phyloP scores from a whole-genome alignment of 2,797 vertebrate genomes.

The Enteromius viviparus region DNA sequence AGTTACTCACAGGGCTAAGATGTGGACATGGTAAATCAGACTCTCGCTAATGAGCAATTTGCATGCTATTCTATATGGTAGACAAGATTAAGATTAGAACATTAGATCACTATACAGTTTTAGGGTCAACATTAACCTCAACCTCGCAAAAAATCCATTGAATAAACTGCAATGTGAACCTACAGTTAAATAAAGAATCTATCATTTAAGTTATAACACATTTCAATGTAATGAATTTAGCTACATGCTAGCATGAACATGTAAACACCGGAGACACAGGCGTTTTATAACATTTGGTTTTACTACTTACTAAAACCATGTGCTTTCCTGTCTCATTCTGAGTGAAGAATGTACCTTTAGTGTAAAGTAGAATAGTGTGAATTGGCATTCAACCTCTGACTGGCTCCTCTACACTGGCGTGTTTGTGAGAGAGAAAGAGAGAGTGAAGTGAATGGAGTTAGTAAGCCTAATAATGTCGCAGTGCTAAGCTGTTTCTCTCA shows the following conservation, averaged over 20 bases:
- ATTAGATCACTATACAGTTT: not conserved
- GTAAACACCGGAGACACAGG: not conserved
- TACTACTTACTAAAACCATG: not conserved
- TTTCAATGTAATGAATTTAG: not conserved
- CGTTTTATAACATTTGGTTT: not conserved
- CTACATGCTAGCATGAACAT: not conserved
- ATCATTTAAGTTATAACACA: not conserved
- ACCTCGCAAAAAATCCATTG: not conserved
- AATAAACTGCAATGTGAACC: not conserved
- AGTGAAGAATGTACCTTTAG: not conserved
- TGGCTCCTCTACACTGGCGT: conserved; percentile 15
- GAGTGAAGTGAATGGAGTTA: conserved; percentile 32
- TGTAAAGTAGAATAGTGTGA: not conserved
- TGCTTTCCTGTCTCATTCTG: not conserved
- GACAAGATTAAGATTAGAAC: not conserved
- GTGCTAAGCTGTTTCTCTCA: conserved; percentile 48
- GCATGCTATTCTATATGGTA: not conserved
- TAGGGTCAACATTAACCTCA: not conserved
- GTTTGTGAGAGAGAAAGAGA: not conserved
- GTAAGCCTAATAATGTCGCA: conserved; percentile 36
- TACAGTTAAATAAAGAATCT: not conserved
- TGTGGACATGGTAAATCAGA: not conserved
- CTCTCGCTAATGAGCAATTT: not conserved
- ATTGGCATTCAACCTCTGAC: conserved; percentile 7
- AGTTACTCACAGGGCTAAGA: not conserved